Percentiles rank a stretch among this genome's conserved stretches.
Conservation (phyloP, 2,113 vertebrate species). For the Gobio gobio region DNA sequence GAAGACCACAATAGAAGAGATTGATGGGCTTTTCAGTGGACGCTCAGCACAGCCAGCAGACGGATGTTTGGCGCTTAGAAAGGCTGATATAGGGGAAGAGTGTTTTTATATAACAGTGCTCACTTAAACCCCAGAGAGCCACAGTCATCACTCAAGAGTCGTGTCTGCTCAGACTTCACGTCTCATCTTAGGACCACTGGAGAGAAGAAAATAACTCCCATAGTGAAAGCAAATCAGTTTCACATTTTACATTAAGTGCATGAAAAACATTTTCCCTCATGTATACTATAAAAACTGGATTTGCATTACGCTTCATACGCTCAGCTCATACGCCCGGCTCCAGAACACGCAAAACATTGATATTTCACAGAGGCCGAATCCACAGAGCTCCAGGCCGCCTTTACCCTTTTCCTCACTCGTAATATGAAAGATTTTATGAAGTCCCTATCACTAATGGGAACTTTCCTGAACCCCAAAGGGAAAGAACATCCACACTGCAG, state of each 20-base stretch:
- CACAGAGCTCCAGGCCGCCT: constrained; percentile 8
- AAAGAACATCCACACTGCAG: neutral
- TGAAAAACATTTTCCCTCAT: neutral
- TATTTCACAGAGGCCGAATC: constrained; percentile 3
- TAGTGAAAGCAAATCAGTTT: constrained; percentile 2
- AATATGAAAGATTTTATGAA: constrained; percentile 33
- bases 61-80: neutral
- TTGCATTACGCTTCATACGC: neutral
- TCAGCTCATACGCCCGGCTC: neutral
- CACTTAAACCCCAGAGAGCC: constrained; percentile 1
- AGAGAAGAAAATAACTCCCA: constrained; percentile 2
- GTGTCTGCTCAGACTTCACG: neutral
- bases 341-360: neutral
- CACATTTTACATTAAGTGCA: neutral
- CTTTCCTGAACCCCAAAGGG: constrained; percentile 23
- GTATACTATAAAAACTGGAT: constrained; percentile 13
- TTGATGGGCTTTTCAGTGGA: constrained; percentile 23
- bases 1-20: neutral
- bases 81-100: neutral
- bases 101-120: neutral
- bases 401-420: constrained; percentile 19
- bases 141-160: constrained; percentile 10
- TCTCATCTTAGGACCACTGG: neutral
- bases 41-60: neutral
- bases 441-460: constrained; percentile 3